These are phyloP conservation scores for Phyllotis vaccarum DNA, from an alignment of 2,797 vertebrate species.

Conservation along the genomic window DNA sequence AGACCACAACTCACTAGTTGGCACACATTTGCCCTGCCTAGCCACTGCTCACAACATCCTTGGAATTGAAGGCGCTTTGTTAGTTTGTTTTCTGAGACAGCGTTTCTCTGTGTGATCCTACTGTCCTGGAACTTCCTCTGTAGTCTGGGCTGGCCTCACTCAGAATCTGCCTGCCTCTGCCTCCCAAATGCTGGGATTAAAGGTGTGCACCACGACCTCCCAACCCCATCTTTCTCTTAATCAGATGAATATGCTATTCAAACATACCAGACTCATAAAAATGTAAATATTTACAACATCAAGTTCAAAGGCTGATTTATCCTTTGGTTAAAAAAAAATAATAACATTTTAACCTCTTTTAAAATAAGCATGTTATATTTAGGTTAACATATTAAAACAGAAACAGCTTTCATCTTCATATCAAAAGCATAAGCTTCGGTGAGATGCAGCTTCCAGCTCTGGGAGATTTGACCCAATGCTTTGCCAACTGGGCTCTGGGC, in stretches of 20 bases:
- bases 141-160: neutral
- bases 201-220: neutral
- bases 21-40: no score
- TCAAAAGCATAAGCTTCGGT: neutral
- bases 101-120: neutral
- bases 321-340: neutral
- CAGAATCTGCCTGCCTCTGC: neutral
- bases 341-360: neutral
- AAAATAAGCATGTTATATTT: conserved; percentile 19
- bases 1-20: neutral
- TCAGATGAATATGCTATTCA: neutral
- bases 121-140: neutral
- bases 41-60: neutral
- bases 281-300: neutral
- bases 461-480: neutral
- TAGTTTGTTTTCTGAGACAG: neutral
- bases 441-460: neutral
- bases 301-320: conserved; percentile 8
- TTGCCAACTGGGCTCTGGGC: neutral
- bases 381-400: neutral
- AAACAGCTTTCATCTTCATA: neutral
- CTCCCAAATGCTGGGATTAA: neutral
- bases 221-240: neutral
- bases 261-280: neutral
- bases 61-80: neutral